Base-by-base conservation (phyloP, 2,888 invertebrate genomes). In the Diarsia dahlii region DNA sequence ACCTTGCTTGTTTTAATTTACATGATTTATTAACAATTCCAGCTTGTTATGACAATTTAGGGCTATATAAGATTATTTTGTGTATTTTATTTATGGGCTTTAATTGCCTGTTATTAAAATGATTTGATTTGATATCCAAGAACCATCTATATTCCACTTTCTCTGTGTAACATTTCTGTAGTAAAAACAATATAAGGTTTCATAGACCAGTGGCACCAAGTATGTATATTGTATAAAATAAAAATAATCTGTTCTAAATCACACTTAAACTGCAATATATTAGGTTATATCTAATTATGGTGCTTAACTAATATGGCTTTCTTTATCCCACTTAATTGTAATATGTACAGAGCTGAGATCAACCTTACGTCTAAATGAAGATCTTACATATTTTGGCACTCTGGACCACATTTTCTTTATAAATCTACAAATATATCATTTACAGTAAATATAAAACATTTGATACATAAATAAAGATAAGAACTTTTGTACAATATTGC, bases 301-400 rank as follows among this genome's bases (percentile, higher is more conserved):
- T 81, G 75, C 80, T 84, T 88, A 89, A 72, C 80, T 88, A 89
- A 87, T 91, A 90, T 90, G 89, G 89, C 89, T 91, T 87, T 89
- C 82, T 84, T 82, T 79, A 87, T 89, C 84, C 81, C 84, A 81
- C 89, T 86, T 87, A 89, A 80, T 72, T 28, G 71, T 87, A 90
- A 90, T 95, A 96, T 95, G 92, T 96, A 96, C 95, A 96, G 74
- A 91, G 92, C 93, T 96, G 96, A 96, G 96, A 96, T 96, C 96
- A 94, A 95, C 94, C 94, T 96, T 95, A 95, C 72, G 84, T 90
- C 91, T 94, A 92, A 81, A 90, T 92, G 93, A 95, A 95, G 95
- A 95, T 95, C 95, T 95, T 95, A 94, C 88, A 93, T 91, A 95
- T 94, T 95, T 96, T 96, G 96, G 96, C 96, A 96, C 96, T 92